These are phyloP conservation scores for Clivina fossor DNA, from an alignment of 2,888 invertebrate genomes.

Conservation along the genomic window DNA sequence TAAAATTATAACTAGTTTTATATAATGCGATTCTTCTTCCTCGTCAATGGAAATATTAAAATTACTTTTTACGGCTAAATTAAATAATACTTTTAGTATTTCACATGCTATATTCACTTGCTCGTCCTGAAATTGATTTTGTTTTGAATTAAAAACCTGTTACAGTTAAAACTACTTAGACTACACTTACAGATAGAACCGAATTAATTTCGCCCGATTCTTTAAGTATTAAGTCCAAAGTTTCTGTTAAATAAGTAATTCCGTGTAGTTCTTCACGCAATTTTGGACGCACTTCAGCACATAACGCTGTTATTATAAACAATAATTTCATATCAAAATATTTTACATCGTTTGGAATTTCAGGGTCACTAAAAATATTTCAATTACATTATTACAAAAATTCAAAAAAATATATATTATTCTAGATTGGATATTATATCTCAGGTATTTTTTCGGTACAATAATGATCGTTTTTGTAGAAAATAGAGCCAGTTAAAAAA, in stretches of 20 bases:
- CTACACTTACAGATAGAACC: too few relatives aligned
- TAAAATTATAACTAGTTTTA: conserved; percentile 71
- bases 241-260: conserved; percentile 66
- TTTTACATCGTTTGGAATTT: conserved; percentile 70
- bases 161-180: not conserved
- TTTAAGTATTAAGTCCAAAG: conserved; percentile 65
- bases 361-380: conserved; percentile 56
- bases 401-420: too few relatives aligned
- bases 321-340: conserved; percentile 85
- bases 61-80: conserved; percentile 63
- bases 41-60: conserved; percentile 54
- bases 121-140: conserved; percentile 53
- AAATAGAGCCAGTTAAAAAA: too few relatives aligned
- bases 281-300: conserved; percentile 65
- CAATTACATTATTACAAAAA: too few relatives aligned
- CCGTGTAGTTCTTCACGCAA: conserved; percentile 71
- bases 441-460: too few relatives aligned
- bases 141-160: not conserved
- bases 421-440: too few relatives aligned
- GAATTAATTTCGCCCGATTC: conserved; percentile 51
- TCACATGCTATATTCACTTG: conserved; percentile 70
- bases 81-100: conserved; percentile 77
- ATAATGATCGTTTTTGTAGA: too few relatives aligned
- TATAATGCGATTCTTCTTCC: conserved; percentile 71
- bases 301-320: conserved; percentile 85